Percentiles rank a stretch among this genome's conserved stretches.
Conservation (phyloP, 1,140 invertebrate species). For the Phortica variegata region DNA sequence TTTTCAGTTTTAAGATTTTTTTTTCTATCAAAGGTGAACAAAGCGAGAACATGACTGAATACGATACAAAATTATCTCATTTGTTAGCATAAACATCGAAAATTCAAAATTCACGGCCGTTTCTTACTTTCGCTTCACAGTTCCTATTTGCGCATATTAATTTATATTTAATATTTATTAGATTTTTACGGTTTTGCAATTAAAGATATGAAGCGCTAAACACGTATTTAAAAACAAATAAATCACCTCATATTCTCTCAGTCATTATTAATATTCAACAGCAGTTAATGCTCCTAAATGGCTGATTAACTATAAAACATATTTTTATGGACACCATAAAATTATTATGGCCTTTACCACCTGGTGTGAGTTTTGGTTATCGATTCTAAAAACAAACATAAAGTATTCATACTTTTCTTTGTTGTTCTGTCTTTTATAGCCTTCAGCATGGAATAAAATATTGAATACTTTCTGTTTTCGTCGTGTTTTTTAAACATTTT, state of each 20-base stretch:
- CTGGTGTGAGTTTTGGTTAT: too few species aligned
- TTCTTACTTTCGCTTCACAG: neutral
- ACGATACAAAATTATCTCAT: too few species aligned
- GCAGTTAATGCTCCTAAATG: conserved; percentile 36
- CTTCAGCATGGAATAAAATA: too few species aligned
- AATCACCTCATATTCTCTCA: conserved; percentile 26
- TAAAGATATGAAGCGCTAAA: conserved; percentile 33
- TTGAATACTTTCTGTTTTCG: too few species aligned
- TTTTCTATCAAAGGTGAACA: neutral
- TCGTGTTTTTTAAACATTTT: too few species aligned
- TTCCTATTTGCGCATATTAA: conserved; percentile 16
- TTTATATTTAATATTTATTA: conserved; percentile 22
- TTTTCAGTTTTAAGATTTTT: conserved; percentile 2
- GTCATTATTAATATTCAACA: conserved; percentile 37
- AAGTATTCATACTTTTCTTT: too few species aligned
- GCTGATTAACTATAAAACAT: conserved; percentile 44
- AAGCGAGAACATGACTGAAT: neutral
- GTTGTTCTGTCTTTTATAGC: too few species aligned
- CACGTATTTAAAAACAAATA: conserved; percentile 52
- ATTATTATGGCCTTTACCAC: too few species aligned
- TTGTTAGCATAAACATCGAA: neutral
- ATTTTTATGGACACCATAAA: conserved; percentile 26
- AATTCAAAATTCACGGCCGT: neutral
- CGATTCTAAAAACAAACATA: too few species aligned
- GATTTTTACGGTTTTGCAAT: conserved; percentile 37